Base-by-base conservation (phyloP, 1,140 invertebrate genomes). In the Helicoverpa armigera region DNA sequence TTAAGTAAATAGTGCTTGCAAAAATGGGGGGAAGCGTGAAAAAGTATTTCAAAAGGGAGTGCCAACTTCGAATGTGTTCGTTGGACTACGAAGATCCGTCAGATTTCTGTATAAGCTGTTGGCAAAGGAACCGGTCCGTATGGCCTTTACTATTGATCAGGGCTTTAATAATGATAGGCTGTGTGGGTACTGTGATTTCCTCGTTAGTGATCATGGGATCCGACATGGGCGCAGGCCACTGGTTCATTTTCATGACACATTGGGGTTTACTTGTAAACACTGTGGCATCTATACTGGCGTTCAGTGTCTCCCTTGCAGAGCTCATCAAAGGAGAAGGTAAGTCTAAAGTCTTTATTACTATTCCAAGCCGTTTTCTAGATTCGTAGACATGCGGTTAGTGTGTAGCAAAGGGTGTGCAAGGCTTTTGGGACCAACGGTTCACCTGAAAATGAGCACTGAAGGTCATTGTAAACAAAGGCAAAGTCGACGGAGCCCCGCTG, bases 191-290 rank as follows among this genome's bases (percentile, higher is more conserved):
- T 18, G 7, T 90, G 11, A 10, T 92, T 29, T 13, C 90, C 2
- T 93, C 91, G 9, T 78, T 88, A 16, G 81, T 89, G 2, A 11
- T 92, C n/a, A 88, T 69, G 65, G 16, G 10, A 3, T 83, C 3
- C 16, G 35, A 1, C 16, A 63, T 83, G 2, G 29, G 58, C 0
- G 65, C 83, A 1, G 74, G 60, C 0, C 86, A 75, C 54, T 94
- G 92, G 92, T 85, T 82, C 2, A 89, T 92, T 67, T 94, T 89
- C 61, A 69, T 94, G 76, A 94, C 93, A 18, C 90, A 92, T 60
- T 94, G 92, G 93, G 92, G 93, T 11, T 23, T 94, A 1, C 0
- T 91, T 11, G 70, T 90, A 0, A 92, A 89, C 58, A 90, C 89
- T 14, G 48, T 90, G 0, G 83, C 89, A 11, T 74, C 87, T 69